Base-by-base conservation (phyloP, 1,140 invertebrate genomes). In the Cotesia vestalis region DNA sequence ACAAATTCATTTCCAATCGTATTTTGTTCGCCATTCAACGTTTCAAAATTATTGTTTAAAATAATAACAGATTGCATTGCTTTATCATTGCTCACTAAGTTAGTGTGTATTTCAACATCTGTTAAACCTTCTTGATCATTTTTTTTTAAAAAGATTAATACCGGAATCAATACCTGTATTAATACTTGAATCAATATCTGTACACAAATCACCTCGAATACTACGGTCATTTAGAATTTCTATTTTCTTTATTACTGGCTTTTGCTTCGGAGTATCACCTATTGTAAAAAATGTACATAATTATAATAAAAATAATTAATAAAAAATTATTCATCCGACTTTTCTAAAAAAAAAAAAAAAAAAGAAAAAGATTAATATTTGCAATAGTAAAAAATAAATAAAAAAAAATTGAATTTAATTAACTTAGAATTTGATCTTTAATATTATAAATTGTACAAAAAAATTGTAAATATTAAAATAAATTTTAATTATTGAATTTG, bases 191-290 rank as follows among this genome's bases (percentile, higher is more conserved):
- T n/a, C 12, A 11, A n/a, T 11, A 55, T 55, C 14, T 8, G 8
- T 55, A 17, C 4, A 11, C 8, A n/a, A 55, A 55, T 17, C 82
- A 62, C 84, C 66, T 51, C 62, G 4, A 55, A 12, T 4, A 11
- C 12, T 8, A 55, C 12, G 12, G 14, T 8, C 52, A 12, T 55
- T n/a, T 11, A n/a, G 12, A n/a, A 55, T n/a, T 55, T 11, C 12
- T 55, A 11, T 4, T 55, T 17, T 12, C 52, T 55, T 17, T 12
- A 55, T 55, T 55, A 55, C 4, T 55, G 12, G 52, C 52, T 17
- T 55, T 55, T 55, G 52, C 12, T 55, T 8, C 14, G 12, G 12
- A 55, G 12, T 55, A 55, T 55, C 12, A 55, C 14, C 52, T 55
- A 55, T 55, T 55, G 8, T 11, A 11, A 4, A 55, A 55, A 55